A percentile compares a stretch with the other conserved stretches of the same genome.
phyloP scores from a whole-genome alignment of 2,113 vertebrate species.

The Crotalus horridus region DNA sequence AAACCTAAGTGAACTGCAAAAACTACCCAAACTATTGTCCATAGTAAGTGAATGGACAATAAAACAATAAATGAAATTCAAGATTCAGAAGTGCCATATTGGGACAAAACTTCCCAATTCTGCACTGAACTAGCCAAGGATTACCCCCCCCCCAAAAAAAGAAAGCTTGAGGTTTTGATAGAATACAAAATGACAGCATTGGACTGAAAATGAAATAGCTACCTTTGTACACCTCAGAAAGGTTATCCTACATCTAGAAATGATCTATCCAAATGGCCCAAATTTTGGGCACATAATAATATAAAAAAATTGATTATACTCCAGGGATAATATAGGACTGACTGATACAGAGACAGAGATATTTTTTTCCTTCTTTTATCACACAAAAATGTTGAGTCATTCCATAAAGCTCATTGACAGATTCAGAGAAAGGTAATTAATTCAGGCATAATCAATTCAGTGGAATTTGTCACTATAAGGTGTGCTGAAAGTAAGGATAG shows the following conservation, averaged over 20 bases:
- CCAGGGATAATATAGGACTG: not conserved
- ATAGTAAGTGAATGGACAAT: not conserved
- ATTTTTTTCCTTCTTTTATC: not conserved
- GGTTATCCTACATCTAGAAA: not conserved
- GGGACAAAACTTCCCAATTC: not conserved
- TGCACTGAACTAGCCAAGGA: not conserved
- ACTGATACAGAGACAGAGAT: not conserved
- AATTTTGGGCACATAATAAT: not conserved
- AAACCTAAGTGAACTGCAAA: not conserved
- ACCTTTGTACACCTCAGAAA: not conserved
- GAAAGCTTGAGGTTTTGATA: not conserved
- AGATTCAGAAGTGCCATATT: not conserved
- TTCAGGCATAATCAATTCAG: not conserved
- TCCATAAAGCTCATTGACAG: not conserved
- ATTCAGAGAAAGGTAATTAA: not conserved
- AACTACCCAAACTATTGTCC: not conserved
- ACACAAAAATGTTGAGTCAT: not conserved
- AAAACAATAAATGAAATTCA: not conserved
- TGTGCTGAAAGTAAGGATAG: not conserved
- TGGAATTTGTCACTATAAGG: not conserved
- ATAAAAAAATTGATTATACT: not conserved
- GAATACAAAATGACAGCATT: not conserved
- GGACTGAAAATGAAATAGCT: not conserved
- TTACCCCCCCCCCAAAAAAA: not conserved
- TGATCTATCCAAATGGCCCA: not conserved